Evolutionary conservation across 35 echinoderm and acorn worm genomes (phyloP).

Genomic region (Ophiothrix spiculata): DNA sequence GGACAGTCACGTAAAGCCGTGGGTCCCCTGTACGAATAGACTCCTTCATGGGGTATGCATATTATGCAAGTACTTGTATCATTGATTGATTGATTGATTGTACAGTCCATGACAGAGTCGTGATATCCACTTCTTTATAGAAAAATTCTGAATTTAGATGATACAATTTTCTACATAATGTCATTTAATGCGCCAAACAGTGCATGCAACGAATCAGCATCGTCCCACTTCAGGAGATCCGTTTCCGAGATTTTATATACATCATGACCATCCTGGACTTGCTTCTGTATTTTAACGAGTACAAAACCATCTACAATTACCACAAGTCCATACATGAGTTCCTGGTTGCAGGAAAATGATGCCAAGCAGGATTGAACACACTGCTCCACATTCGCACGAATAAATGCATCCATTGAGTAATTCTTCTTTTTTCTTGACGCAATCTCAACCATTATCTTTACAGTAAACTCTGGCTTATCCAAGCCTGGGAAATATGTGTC

Average conservation of each 20-base stretch:
- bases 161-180: too few species aligned
- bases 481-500: not conserved
- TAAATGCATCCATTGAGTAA: not conserved
- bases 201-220: not conserved
- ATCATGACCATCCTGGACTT: not conserved
- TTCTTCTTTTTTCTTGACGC: not conserved
- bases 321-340: conserved; percentile 3
- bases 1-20: too few species aligned
- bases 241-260: not conserved
- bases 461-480: not conserved
- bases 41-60: too few species aligned
- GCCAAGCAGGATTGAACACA: not conserved
- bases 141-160: too few species aligned
- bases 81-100: too few species aligned
- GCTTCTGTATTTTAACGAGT: not conserved
- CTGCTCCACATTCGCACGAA: not conserved
- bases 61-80: too few species aligned
- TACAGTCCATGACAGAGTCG: too few species aligned
- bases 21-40: too few species aligned
- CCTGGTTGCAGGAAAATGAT: not conserved
- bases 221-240: not conserved
- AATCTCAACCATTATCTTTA: not conserved
- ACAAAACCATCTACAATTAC: conserved; percentile 1
- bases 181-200: not conserved
- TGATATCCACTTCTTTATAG: too few species aligned